Conservation (phyloP, 2,888 invertebrate species). For the Muschampia plurimacula region DNA sequence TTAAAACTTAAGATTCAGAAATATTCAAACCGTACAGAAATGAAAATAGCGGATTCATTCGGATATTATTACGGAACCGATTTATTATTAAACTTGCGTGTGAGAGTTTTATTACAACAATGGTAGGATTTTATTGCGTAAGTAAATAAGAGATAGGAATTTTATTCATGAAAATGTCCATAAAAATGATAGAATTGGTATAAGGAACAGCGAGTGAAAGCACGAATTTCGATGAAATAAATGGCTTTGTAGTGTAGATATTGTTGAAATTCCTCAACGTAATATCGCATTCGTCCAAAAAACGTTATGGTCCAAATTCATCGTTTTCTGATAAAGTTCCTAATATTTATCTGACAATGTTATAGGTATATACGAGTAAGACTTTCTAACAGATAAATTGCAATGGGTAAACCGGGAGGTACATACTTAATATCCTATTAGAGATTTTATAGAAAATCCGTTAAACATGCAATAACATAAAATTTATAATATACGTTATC, state of each 20-base stretch:
- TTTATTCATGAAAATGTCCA: slow-evolving; percentile 22
- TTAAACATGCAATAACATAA: too few species aligned
- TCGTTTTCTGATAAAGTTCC: too few species aligned
- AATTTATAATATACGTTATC: too few species aligned
- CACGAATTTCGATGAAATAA: neutral
- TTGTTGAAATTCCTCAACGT: neutral
- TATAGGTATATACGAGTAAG: too few species aligned
- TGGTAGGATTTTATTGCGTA: slow-evolving; percentile 20
- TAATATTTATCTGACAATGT: too few species aligned
- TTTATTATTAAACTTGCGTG: slow-evolving; percentile 26
- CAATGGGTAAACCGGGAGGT: too few species aligned
- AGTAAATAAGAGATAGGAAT: slow-evolving; percentile 30
- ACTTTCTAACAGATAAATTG: too few species aligned
- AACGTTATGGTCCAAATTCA: too few species aligned
- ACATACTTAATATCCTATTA: too few species aligned
- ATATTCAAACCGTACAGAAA: slow-evolving; percentile 4
- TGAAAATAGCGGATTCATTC: slow-evolving; percentile 13
- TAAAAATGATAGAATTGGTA: slow-evolving; percentile 22
- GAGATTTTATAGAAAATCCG: too few species aligned
- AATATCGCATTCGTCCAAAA: too few species aligned
- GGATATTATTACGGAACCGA: slow-evolving; percentile 23
- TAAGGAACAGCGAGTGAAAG: neutral
- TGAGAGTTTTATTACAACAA: slow-evolving; percentile 27
- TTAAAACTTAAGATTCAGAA: neutral
- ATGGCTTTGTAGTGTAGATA: too few species aligned